Evolutionary conservation across 1,140 invertebrate genomes (phyloP).

Genomic region (Lethocerus indicus): DNA sequence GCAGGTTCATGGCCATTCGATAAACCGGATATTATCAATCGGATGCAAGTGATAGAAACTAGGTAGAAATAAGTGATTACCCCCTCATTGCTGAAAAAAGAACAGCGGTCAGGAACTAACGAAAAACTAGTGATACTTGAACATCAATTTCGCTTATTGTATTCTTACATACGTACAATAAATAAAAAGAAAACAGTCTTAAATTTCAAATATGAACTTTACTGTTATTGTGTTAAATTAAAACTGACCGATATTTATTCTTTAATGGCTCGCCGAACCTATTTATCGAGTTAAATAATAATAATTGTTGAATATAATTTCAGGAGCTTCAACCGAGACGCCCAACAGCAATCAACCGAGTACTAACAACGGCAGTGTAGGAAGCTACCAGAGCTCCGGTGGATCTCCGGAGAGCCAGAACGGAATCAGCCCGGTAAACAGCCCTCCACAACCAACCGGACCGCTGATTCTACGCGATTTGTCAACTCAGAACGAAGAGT

Average conservation of each 20-base stretch:
- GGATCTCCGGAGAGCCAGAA: slow-evolving; percentile 18
- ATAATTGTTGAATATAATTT: too few relatives aligned
- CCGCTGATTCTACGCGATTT: background rate
- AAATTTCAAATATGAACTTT: background rate
- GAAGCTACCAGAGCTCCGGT: slow-evolving; percentile 16
- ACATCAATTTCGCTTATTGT: background rate
- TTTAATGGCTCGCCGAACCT: too few relatives aligned
- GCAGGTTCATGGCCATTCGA: too few relatives aligned
- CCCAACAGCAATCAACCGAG: background rate
- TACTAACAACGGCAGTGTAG: slow-evolving; percentile 10
- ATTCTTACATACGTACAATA: background rate
- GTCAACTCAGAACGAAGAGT: background rate
- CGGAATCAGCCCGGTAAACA: slow-evolving; percentile 18
- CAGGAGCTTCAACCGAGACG: slow-evolving; percentile 15
- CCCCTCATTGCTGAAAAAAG: too few relatives aligned
- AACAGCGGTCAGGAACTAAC: too few relatives aligned
- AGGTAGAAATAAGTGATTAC: too few relatives aligned
- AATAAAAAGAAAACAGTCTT: background rate
- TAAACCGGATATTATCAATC: too few relatives aligned
- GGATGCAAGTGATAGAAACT: too few relatives aligned
- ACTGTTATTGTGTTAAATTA: too few relatives aligned
- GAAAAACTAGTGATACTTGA: background rate
- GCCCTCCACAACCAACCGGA: slow-evolving; percentile 5
- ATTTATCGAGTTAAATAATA: too few relatives aligned
- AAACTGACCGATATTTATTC: too few relatives aligned